A percentile compares a stretch with the other conserved stretches of the same genome.
Conservation (phyloP, 2,888 invertebrate species). For the Didymodactylos carnosus region DNA sequence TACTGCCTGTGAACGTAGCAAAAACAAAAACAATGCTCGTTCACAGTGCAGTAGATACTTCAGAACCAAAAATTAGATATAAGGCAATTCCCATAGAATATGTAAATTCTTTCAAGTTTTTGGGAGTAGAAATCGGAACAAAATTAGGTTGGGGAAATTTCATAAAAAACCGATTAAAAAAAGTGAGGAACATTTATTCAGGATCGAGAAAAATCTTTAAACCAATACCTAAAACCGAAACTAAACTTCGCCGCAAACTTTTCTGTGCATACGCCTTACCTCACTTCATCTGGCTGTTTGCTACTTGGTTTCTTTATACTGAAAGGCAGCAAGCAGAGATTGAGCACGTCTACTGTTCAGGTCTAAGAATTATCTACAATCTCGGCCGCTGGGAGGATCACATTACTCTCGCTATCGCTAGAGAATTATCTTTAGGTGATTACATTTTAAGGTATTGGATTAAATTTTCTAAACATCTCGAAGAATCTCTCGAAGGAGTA, state of each 20-base stretch:
- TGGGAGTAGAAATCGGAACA: not conserved
- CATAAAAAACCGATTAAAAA: not conserved
- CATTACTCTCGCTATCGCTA: too few species aligned
- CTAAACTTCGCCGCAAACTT: not conserved
- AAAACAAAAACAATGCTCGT: not conserved
- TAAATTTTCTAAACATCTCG: not conserved
- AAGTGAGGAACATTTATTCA: not conserved
- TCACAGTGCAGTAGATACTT: not conserved
- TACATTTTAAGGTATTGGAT: not conserved
- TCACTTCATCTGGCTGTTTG: not conserved
- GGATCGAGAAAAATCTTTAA: too few species aligned
- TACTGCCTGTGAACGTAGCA: not conserved
- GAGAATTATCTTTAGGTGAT: not conserved
- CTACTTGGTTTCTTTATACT: not conserved
- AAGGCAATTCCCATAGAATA: not conserved
- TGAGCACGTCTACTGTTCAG: not conserved
- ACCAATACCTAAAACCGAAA: too few species aligned
- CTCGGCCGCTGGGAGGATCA: not conserved
- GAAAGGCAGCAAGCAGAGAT: not conserved
- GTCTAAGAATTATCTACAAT: not conserved
- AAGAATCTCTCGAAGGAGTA: not conserved
- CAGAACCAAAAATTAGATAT: not conserved
- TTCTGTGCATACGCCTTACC: not conserved
- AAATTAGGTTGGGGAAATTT: not conserved
- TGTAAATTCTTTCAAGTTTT: not conserved